Percentiles rank a stretch among this genome's conserved stretches.
phyloP scores from a whole-genome alignment of 64 coral and sea anemone genomes.

The Anthopleura sola region DNA sequence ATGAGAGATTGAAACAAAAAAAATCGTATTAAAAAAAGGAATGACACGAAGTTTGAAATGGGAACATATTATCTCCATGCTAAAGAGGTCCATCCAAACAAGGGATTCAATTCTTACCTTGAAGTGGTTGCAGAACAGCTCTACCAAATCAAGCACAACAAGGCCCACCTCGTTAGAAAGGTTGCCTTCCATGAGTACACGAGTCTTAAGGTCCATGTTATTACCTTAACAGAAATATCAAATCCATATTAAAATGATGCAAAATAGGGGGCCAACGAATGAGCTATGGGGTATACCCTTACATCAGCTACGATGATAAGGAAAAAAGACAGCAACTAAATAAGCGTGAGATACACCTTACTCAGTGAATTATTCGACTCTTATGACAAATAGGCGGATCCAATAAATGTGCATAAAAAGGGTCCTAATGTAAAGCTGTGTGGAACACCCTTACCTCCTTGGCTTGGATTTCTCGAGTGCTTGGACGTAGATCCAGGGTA shows the following conservation, averaged over 20 bases:
- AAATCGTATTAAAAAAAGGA: too few species aligned
- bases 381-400: too few species aligned
- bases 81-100: too few species aligned
- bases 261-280: not conserved
- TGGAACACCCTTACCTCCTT: slow-evolving; percentile 50
- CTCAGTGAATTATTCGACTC: too few species aligned
- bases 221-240: slow-evolving; percentile 17
- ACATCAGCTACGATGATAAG: not conserved
- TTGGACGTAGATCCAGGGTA: slow-evolving; percentile 33
- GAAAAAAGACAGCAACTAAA: not conserved
- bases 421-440: not conserved
- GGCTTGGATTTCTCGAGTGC: slow-evolving; percentile 57
- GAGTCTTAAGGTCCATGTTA: slow-evolving; percentile 62
- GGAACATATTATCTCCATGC: too few species aligned
- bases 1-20: too few species aligned
- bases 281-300: not conserved
- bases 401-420: not conserved
- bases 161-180: slow-evolving; percentile 89
- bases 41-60: too few species aligned
- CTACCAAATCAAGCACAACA: slow-evolving; percentile 85
- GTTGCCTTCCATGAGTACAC: slow-evolving; percentile 87
- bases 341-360: too few species aligned
- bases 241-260: not conserved
- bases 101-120: slow-evolving; percentile 49
- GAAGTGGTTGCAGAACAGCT: slow-evolving; percentile 92